phyloP scores from a whole-genome alignment of 2,888 invertebrate species.

The Ophion obscuratus region DNA sequence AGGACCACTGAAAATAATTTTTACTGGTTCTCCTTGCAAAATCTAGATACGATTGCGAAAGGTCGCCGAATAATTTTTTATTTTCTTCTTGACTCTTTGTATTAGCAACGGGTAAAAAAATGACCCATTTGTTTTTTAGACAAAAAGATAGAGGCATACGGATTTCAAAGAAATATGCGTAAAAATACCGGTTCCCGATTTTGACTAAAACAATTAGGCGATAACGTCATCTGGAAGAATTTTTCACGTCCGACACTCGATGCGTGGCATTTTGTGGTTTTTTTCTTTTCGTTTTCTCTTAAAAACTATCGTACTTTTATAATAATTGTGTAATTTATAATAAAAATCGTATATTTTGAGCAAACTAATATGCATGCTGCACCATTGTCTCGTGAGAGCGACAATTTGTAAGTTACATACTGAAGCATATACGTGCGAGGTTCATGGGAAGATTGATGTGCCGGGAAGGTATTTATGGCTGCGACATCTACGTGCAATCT shows the following conservation, averaged over 20 bases:
- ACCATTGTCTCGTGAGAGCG: slow-evolving; percentile 25
- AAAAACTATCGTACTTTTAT: slow-evolving; percentile 37
- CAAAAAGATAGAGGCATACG: neutral
- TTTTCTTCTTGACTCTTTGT: neutral
- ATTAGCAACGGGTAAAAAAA: neutral
- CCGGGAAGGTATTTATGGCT: slow-evolving; percentile 4
- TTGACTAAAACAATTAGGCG: neutral
- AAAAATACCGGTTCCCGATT: slow-evolving; percentile 5
- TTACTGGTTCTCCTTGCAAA: neutral
- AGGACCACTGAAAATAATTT: neutral
- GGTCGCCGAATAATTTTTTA: neutral
- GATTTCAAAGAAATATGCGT: neutral
- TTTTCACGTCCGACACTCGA: slow-evolving; percentile 36
- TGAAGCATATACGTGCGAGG: neutral
- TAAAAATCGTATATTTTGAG: slow-evolving; percentile 7
- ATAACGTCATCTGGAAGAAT: slow-evolving; percentile 75
- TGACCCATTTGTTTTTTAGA: neutral
- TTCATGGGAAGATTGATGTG: slow-evolving; percentile 28
- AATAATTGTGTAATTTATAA: slow-evolving; percentile 16
- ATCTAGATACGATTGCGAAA: neutral
- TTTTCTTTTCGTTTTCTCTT: slow-evolving; percentile 21
- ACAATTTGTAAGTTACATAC: slow-evolving; percentile 37
- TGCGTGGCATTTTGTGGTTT: slow-evolving; percentile 14
- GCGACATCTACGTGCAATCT: slow-evolving; percentile 84
- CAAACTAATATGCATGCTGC: slow-evolving; percentile 42